Conservation (phyloP, 2,888 invertebrate genomes). For the Drosophila stalkeri region DNA sequence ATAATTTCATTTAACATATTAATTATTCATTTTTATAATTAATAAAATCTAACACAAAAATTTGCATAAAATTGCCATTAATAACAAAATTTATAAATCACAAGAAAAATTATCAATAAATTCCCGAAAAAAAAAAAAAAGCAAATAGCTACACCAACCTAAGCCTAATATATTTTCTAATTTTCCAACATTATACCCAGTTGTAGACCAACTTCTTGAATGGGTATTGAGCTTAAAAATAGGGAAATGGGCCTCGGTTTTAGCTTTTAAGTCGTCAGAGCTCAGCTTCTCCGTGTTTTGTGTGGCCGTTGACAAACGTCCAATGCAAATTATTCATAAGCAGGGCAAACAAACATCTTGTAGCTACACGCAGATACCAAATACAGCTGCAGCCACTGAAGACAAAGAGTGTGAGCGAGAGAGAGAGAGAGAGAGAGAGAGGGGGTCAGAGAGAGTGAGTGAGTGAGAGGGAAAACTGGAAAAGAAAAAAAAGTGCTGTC, state of each 20-base stretch:
- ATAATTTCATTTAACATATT: too few relatives aligned
- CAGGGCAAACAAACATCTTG: slow-evolving; percentile 69
- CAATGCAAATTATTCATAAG: slow-evolving; percentile 75
- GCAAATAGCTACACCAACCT: too few relatives aligned
- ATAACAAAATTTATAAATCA: too few relatives aligned
- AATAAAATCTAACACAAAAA: too few relatives aligned
- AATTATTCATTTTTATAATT: too few relatives aligned
- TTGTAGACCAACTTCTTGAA: background rate
- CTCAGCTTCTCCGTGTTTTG: slow-evolving; percentile 17
- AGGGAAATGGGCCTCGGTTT: slow-evolving; percentile 32
- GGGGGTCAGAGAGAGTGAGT: background rate
- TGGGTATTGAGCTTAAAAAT: slow-evolving; percentile 4
- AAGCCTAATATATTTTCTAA: background rate
- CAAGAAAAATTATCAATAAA: too few relatives aligned
- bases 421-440: background rate
- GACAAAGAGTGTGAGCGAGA: background rate
- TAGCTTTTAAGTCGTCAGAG: slow-evolving; percentile 37
- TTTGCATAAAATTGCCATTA: too few relatives aligned
- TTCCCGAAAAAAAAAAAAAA: too few relatives aligned
- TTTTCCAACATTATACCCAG: background rate
- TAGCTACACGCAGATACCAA: slow-evolving; percentile 26
- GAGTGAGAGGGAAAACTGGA: background rate
- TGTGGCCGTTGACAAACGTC: slow-evolving; percentile 46
- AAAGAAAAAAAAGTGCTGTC: slow-evolving; percentile 32
- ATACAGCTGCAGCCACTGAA: background rate